phyloP scores from a whole-genome alignment of 2,797 vertebrate genomes.

The Brotula barbata region DNA sequence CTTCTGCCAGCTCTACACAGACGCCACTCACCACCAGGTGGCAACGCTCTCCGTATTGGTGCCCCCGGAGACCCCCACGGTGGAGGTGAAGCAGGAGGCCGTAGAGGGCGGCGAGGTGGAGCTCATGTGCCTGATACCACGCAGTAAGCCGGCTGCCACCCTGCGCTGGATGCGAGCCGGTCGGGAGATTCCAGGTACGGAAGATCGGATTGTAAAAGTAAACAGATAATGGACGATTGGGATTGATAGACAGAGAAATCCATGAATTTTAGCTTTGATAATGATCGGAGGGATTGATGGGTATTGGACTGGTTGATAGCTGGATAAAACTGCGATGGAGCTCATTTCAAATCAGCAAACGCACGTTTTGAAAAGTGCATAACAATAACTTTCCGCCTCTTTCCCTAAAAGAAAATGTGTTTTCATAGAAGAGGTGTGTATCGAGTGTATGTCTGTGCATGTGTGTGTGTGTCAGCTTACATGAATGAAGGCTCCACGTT shows the following conservation, averaged over 20 bases:
- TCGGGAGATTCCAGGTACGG: conserved; percentile 85
- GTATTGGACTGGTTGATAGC: conserved; percentile 32
- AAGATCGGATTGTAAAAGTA: not conserved
- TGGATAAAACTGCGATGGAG: not conserved
- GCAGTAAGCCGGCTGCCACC: conserved; percentile 86
- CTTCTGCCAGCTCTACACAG: conserved; percentile 94
- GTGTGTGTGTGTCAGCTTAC: not conserved
- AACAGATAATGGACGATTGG: conserved; percentile 38
- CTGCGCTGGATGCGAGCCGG: conserved; percentile 88
- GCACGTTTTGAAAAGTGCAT: not conserved
- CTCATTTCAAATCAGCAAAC: conserved; percentile 27
- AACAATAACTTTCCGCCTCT: conserved; percentile 4
- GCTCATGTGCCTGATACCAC: conserved; percentile 84
- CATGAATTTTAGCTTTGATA: no score
- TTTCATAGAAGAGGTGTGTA: no score
- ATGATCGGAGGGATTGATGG: conserved; percentile 21
- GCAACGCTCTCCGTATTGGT: conserved; percentile 86
- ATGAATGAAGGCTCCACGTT: conserved; percentile 1
- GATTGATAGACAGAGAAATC: conserved; percentile 44
- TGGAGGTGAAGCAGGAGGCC: conserved; percentile 87
- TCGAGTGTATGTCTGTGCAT: no score
- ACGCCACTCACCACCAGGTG: conserved; percentile 91
- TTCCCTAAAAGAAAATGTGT: not conserved
- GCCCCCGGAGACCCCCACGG: conserved; percentile 84
- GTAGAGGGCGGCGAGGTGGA: conserved; percentile 89